Evolutionary conservation across 2,888 invertebrate genomes (phyloP).

Genomic region (Drosophila atripex): DNA sequence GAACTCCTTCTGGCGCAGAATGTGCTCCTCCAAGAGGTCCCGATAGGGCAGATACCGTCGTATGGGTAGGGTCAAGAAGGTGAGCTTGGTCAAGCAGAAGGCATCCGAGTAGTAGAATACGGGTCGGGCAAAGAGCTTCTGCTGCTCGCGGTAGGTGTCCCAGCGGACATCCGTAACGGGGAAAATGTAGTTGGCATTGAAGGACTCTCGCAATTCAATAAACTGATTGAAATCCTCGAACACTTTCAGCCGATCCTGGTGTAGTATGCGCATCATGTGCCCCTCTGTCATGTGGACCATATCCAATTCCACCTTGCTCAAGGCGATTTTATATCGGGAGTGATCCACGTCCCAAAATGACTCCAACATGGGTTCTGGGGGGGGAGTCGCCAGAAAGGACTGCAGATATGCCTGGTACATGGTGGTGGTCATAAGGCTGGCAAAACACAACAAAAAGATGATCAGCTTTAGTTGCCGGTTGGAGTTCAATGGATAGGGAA

Average conservation of each 20-base stretch:
- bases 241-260: background rate
- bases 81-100: constrained; percentile 35
- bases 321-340: constrained; percentile 13
- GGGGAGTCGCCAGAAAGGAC: constrained; percentile 46
- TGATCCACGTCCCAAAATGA: constrained; percentile 13
- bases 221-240: constrained; percentile 24
- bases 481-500: constrained; percentile 36
- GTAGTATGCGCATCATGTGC: background rate
- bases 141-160: constrained; percentile 55
- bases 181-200: constrained; percentile 53
- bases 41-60: constrained; percentile 56
- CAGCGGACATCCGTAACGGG: constrained; percentile 46
- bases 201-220: constrained; percentile 18
- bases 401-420: constrained; percentile 65
- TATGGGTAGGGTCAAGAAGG: constrained; percentile 38
- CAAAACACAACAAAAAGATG: constrained; percentile 51
- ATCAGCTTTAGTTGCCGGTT: constrained; percentile 46
- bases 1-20: constrained; percentile 33
- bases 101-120: constrained; percentile 53
- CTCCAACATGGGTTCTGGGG: constrained; percentile 13
- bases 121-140: constrained; percentile 42
- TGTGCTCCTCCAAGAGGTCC: constrained; percentile 53
- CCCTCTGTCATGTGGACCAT: background rate
- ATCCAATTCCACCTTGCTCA: background rate
- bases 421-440: constrained; percentile 60